Evolutionary conservation across 2,113 vertebrate species (phyloP), one percentile per base, ranked within the genome.

Genomic region (Pedetes capensis): DNA sequence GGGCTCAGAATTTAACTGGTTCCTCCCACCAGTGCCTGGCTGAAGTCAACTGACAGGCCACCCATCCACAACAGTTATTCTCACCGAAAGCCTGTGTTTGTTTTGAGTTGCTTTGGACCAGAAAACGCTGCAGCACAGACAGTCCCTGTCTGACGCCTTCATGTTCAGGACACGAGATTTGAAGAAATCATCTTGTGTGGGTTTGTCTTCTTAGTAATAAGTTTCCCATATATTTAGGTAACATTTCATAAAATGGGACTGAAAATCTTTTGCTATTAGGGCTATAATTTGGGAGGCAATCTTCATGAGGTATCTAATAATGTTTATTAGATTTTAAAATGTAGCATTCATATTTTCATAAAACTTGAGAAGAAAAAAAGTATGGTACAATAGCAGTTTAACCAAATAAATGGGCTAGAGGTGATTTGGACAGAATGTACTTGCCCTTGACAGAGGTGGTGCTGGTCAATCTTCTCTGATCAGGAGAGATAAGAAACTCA

Each of bases 21-120:
- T 76, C 22, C 51, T 63, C 29, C 27, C 96, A 68, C 78, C 75
- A 61, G 57, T 84, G 61, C 79, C 94, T 89, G 68, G 86, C 96
- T 97, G 97, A 95, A 89, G 96, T 96, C 91, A 95, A 95, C 87
- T 89, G 94, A 96, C 97, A 97, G 95, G 82, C 90, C 96, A 97
- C 95, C 97, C 87, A 32, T 97, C 96, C 94, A 87, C 97, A 91
- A 93, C 92, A 68, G 80, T 97, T 96, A 87, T 94, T 94, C 94
- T 97, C 96, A 96, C 96, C 32, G 55, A 95, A 97, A 97, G 37
- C 93, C 79, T 90, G 59, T 94, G 37, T 66, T 74, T 27, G 8
- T 82, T 55, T 55, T 47, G 10, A 97, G 91, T 97, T 95, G 95
- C 87, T 94, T 94, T 90, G 81, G 91, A 80, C 80, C 95, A 96